phyloP scores from a whole-genome alignment of 2,797 vertebrate species.

The Scarus forsteni region DNA sequence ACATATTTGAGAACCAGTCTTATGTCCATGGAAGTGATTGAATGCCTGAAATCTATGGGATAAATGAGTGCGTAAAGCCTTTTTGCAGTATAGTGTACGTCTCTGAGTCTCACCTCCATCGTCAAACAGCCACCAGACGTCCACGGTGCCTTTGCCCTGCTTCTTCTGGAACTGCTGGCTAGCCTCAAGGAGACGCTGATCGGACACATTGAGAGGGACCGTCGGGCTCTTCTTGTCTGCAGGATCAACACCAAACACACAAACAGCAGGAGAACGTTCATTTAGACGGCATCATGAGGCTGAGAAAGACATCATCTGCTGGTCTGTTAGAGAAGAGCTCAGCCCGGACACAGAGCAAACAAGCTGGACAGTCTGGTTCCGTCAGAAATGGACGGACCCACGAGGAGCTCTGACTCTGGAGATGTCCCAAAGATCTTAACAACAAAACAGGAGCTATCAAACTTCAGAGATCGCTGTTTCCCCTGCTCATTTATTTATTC shows the following conservation, averaged over 20 bases:
- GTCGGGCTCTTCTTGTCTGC: slow-evolving; percentile 87
- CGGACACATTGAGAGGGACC: slow-evolving; percentile 87
- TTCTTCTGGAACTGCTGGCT: slow-evolving; percentile 96
- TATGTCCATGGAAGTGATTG: too few relatives aligned
- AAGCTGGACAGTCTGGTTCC: background rate
- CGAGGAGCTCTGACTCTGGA: background rate
- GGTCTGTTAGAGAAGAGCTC: background rate
- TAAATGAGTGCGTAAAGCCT: too few relatives aligned
- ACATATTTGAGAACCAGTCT: too few relatives aligned
- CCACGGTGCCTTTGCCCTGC: slow-evolving; percentile 96
- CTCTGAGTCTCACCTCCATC: slow-evolving; percentile 89
- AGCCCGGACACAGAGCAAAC: background rate
- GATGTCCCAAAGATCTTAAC: background rate
- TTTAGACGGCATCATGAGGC: slow-evolving; percentile 1
- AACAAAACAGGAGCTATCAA: background rate
- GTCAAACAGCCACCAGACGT: slow-evolving; percentile 99
- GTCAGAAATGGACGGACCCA: background rate
- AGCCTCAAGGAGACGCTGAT: slow-evolving; percentile 94
- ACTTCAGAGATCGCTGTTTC: slow-evolving; percentile 7
- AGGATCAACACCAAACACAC: background rate
- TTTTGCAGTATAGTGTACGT: background rate
- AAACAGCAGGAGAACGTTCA: background rate
- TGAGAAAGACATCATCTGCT: background rate
- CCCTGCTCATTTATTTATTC: slow-evolving; percentile 3
- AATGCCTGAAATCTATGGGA: too few relatives aligned